These are phyloP conservation scores for Saguinus midas DNA, from an alignment of 2,113 vertebrate species.

Conservation along the genomic window DNA sequence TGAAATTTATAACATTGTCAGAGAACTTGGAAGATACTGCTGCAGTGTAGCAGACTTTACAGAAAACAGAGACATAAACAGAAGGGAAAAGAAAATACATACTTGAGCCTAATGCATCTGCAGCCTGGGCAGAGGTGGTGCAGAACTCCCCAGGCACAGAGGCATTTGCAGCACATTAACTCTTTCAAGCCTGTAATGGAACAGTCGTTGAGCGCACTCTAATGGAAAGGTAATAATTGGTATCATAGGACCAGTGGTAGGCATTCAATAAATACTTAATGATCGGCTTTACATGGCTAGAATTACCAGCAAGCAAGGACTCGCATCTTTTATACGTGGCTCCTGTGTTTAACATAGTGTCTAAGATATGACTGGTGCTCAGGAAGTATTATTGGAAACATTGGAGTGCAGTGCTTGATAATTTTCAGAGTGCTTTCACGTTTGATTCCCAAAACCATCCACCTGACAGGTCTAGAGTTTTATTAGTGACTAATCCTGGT, in stretches of 20 bases:
- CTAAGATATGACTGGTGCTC: background rate
- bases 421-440: background rate
- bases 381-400: background rate
- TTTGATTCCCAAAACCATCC: background rate
- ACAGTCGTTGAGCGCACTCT: background rate
- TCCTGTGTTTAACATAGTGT: background rate
- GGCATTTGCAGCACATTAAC: background rate
- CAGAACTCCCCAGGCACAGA: background rate
- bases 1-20: constrained; percentile 84
- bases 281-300: background rate
- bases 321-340: rapidly evolving
- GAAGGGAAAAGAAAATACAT: constrained; percentile 58
- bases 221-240: background rate
- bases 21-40: constrained; percentile 75
- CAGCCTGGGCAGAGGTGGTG: background rate
- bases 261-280: background rate
- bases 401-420: background rate
- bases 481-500: background rate
- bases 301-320: background rate
- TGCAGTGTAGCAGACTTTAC: constrained; percentile 72
- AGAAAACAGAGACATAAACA: constrained; percentile 78
- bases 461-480: background rate
- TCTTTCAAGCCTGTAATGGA: constrained; percentile 25
- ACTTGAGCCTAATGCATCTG: background rate
- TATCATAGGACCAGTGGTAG: background rate